phyloP scores from a whole-genome alignment of 2,113 vertebrate genomes.

The Cryptomyrus ogoouensis region DNA sequence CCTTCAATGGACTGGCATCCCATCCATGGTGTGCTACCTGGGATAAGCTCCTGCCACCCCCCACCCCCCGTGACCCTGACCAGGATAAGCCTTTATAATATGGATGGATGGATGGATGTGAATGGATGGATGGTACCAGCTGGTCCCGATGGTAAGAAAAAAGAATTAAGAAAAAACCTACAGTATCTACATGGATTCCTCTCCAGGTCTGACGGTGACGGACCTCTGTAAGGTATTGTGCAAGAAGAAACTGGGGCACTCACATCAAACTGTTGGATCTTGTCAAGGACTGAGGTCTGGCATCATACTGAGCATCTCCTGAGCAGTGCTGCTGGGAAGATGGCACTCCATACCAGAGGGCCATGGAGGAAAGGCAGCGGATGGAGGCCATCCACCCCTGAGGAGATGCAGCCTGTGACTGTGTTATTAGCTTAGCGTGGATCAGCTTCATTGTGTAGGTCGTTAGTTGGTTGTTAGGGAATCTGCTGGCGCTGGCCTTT shows the following conservation, averaged over 20 bases:
- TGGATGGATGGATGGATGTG: neutral
- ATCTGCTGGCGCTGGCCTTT: neutral
- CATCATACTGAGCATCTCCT: neutral
- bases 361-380: neutral
- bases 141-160: too few relatives aligned
- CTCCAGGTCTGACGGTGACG: neutral
- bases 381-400: neutral
- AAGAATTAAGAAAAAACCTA: neutral
- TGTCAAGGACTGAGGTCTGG: neutral
- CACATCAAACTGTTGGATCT: neutral
- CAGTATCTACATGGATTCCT: neutral
- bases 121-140: neutral
- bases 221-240: conserved; percentile 21
- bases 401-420: neutral
- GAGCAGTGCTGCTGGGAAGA: too few relatives aligned
- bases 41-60: neutral
- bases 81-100: neutral
- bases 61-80: too few relatives aligned
- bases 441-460: neutral
- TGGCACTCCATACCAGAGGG: neutral
- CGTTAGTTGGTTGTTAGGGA: neutral
- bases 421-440: neutral
- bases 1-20: neutral
- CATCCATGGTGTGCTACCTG: neutral
- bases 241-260: conserved; percentile 17